Conservation (phyloP, 2,888 invertebrate species). For the Drosophila tanythrix region DNA sequence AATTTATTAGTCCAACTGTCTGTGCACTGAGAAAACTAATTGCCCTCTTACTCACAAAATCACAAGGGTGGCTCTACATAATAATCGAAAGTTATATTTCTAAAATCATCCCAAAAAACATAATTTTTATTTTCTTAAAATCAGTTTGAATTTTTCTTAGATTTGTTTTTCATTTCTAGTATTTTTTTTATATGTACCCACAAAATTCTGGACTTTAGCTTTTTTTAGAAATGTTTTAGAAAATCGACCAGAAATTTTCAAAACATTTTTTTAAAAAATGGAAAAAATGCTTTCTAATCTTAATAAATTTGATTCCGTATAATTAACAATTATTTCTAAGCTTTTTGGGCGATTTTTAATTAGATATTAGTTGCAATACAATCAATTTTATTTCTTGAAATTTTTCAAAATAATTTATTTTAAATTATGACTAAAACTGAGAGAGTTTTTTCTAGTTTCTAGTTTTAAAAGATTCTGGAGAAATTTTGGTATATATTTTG, state of each 20-base stretch:
- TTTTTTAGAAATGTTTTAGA: background rate
- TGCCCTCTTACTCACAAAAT: background rate
- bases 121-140: background rate
- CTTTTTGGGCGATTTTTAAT: too few relatives aligned
- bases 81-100: background rate
- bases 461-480: accelerated
- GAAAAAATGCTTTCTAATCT: too few relatives aligned
- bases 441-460: background rate
- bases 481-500: background rate
- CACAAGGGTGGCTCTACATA: background rate
- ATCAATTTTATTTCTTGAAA: background rate
- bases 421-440: background rate
- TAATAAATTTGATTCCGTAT: too few relatives aligned
- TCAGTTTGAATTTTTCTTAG: background rate
- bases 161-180: background rate
- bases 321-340: too few relatives aligned
- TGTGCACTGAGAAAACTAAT: background rate
- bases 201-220: background rate
- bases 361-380: too few relatives aligned
- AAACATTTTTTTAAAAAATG: too few relatives aligned
- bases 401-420: background rate
- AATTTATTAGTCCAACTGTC: slow-evolving; percentile 52
- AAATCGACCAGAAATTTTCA: too few relatives aligned
- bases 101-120: background rate
- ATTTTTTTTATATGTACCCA: accelerated